Evolutionary conservation across 2,113 vertebrate species (phyloP).

Genomic region (Origma solitaria): DNA sequence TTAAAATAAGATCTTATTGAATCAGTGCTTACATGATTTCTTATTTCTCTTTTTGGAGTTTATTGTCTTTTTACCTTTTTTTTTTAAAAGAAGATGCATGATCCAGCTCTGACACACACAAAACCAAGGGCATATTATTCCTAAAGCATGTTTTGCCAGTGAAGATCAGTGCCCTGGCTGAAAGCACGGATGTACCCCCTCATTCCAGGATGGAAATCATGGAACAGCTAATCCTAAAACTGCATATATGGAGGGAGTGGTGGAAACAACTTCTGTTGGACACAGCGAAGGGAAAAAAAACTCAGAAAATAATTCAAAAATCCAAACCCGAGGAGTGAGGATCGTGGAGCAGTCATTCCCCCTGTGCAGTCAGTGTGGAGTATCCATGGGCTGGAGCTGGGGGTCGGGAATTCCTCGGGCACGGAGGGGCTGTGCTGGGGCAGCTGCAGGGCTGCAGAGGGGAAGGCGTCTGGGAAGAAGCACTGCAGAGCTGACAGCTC

Average conservation of each 20-base stretch:
- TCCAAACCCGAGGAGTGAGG: background rate
- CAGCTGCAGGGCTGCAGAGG: background rate
- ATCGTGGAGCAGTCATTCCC: background rate
- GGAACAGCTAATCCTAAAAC: background rate
- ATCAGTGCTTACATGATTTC: background rate
- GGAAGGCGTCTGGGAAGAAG: slow-evolving; percentile 29
- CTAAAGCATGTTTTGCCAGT: background rate
- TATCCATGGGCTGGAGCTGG: background rate
- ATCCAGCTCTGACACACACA: background rate
- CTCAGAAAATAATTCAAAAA: background rate
- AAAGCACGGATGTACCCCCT: background rate
- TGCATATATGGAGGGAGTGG: rapidly evolving
- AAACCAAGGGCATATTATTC: background rate
- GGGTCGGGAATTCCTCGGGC: background rate
- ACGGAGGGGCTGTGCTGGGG: background rate
- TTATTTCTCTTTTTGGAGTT: background rate
- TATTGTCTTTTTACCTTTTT: background rate
- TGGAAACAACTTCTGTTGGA: background rate
- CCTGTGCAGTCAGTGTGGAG: background rate
- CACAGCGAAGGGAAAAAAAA: background rate
- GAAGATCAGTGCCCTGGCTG: background rate
- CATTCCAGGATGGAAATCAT: background rate
- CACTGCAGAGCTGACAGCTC: slow-evolving; percentile 32
- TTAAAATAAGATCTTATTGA: background rate
- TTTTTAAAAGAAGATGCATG: background rate